phyloP scores from a whole-genome alignment of 2,888 invertebrate species.

The Drosophila acutilabella region DNA sequence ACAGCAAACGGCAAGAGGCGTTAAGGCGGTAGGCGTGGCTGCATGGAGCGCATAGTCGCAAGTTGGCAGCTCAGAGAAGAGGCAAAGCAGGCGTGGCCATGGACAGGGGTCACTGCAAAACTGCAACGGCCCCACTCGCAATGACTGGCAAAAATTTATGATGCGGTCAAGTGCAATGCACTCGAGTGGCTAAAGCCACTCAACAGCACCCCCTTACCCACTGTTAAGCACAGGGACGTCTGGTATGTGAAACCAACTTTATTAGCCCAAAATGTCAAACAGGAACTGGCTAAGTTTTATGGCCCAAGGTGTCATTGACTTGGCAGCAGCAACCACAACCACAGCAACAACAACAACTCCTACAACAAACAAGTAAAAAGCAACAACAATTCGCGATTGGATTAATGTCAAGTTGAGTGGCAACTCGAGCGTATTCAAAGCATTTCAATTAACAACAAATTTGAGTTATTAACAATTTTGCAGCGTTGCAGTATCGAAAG shows the following conservation, averaged over 20 bases:
- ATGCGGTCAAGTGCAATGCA: slow-evolving; percentile 74
- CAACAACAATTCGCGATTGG: slow-evolving; percentile 20
- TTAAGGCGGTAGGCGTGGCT: slow-evolving; percentile 5
- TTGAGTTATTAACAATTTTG: slow-evolving; percentile 37
- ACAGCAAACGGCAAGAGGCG: slow-evolving; percentile 41
- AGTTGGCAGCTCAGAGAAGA: neutral
- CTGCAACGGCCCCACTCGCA: slow-evolving; percentile 55
- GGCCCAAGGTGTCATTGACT: slow-evolving; percentile 55
- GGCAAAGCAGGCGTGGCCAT: neutral
- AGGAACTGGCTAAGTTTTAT: slow-evolving; percentile 45
- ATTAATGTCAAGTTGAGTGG: slow-evolving; percentile 53
- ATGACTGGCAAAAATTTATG: slow-evolving; percentile 66
- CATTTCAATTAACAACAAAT: slow-evolving; percentile 49
- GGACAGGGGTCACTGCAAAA: slow-evolving; percentile 26
- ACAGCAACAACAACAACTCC: slow-evolving; percentile 1
- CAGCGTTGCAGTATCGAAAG: slow-evolving; percentile 10
- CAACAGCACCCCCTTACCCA: neutral
- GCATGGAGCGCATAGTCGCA: neutral
- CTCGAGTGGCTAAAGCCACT: slow-evolving; percentile 36
- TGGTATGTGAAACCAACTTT: slow-evolving; percentile 37
- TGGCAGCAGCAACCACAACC: slow-evolving; percentile 17
- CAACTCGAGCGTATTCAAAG: slow-evolving; percentile 4
- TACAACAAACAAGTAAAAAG: slow-evolving; percentile 1
- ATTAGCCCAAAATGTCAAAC: slow-evolving; percentile 52
- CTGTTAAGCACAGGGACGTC: neutral